Base-by-base conservation (phyloP, 2,113 vertebrate species). In the Xyrauchen texanus region DNA sequence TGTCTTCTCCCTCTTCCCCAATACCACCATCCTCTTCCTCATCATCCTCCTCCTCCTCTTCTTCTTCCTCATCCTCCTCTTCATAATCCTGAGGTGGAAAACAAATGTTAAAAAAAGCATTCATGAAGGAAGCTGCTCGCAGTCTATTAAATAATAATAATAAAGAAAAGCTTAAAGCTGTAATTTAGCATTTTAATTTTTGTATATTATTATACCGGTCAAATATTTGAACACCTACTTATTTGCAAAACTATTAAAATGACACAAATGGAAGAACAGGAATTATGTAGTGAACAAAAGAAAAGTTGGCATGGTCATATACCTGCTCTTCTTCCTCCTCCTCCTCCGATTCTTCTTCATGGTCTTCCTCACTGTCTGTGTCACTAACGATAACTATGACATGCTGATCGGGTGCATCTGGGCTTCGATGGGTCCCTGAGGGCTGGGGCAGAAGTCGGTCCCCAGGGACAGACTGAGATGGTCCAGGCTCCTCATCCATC, bases 361-460 rank as follows among this genome's bases (percentile, higher is more conserved):
- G 94, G 34, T 93, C 92, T 1, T 95, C 95, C 0, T 97, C 97
- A 0, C 94, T 96, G 53, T 98, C 96, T 5, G 95, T 93, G 83
- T 99, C 97, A 11, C 95, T 99, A 44, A 95, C 93, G 81, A 99
- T 98, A 21, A 99, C 94, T 69, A 98, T 96, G 16, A 98, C 95
- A 80, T 97, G 94, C 52, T 94, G 95, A 16, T 96, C 94, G 4
- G 92, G 89, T 51, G 76, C 78, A 4, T 85, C 79, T 89, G 91
- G 4, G 94, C 95, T 65, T 91, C 86, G 21, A 92, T 91, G 57
- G 91, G 92, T 89, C 62, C 96, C 95, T 55, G 92, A 86, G 4
- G 91, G 90, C 79, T 93, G 93, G 49, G 90, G 83, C 8, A 91
- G 90, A 6, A 81, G 42, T 52, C 94, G 91, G 13, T 97, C 95